phyloP scores from a whole-genome alignment of 2,113 vertebrate genomes.

The Stegostoma tigrinum region DNA sequence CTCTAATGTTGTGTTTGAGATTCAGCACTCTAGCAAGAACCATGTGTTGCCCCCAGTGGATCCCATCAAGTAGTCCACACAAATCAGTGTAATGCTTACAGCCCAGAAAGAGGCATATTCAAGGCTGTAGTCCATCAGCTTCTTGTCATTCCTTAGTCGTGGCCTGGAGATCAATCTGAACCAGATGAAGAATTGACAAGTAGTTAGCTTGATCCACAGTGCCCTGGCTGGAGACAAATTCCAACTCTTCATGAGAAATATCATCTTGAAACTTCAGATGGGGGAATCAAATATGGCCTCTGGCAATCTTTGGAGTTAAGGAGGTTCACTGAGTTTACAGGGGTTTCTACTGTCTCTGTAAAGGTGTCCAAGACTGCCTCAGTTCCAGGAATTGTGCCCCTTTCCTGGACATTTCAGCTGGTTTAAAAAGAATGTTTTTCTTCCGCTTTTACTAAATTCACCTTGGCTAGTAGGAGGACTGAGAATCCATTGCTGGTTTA shows the following conservation, averaged over 20 bases:
- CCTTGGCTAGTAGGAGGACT: neutral
- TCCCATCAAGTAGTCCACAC: neutral
- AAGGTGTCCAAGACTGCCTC: neutral
- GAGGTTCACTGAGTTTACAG: neutral
- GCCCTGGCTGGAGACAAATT: neutral
- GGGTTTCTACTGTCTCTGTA: neutral
- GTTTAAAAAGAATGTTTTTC: neutral
- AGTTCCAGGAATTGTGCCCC: neutral
- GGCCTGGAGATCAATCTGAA: neutral
- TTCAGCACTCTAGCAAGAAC: neutral
- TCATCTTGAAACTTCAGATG: neutral
- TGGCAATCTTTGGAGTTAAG: neutral
- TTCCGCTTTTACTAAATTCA: neutral
- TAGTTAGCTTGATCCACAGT: neutral
- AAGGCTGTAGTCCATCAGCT: neutral
- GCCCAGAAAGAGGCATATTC: neutral
- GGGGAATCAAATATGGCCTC: neutral
- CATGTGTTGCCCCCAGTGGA: neutral
- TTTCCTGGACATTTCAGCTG: neutral
- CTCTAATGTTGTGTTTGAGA: neutral
- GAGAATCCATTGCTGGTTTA: neutral
- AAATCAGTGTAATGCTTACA: neutral
- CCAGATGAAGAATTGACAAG: neutral
- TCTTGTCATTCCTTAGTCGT: neutral
- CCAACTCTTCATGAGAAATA: neutral